Conservation (phyloP, 2,888 invertebrate genomes). For the Callimorpha dominula region DNA sequence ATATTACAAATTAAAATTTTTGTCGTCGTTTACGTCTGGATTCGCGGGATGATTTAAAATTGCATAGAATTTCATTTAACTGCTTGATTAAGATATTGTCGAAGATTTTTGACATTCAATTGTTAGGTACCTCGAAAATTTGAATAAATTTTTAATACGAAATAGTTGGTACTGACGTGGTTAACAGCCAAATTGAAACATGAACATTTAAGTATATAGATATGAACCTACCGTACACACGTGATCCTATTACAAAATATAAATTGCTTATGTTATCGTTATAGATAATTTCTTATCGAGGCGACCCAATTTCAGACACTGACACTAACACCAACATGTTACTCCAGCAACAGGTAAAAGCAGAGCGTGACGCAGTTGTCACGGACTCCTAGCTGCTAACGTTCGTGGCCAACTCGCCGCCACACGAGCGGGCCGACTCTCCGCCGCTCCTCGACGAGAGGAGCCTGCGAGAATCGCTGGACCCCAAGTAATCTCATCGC, state of each 20-base stretch:
- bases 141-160: not conserved
- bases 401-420: constrained; percentile 63
- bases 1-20: too few species aligned
- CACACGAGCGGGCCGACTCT: constrained; percentile 43
- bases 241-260: too few species aligned
- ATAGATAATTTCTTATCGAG: not conserved
- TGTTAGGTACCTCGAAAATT: not conserved
- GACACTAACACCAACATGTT: not conserved
- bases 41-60: too few species aligned
- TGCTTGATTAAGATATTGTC: not conserved
- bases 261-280: not conserved
- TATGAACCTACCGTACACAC: not conserved
- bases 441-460: constrained; percentile 44
- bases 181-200: not conserved
- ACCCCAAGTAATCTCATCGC: constrained; percentile 12
- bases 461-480: constrained; percentile 18
- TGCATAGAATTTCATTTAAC: too few species aligned
- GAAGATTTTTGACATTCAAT: not conserved
- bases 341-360: constrained; percentile 87
- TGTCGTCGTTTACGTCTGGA: too few species aligned
- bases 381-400: constrained; percentile 81
- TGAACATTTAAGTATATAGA: not conserved
- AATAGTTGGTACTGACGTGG: not conserved
- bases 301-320: not conserved
- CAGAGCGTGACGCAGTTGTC: constrained; percentile 89